Evolutionary conservation across 2,797 vertebrate genomes (phyloP).

Genomic region (Brotula barbata): DNA sequence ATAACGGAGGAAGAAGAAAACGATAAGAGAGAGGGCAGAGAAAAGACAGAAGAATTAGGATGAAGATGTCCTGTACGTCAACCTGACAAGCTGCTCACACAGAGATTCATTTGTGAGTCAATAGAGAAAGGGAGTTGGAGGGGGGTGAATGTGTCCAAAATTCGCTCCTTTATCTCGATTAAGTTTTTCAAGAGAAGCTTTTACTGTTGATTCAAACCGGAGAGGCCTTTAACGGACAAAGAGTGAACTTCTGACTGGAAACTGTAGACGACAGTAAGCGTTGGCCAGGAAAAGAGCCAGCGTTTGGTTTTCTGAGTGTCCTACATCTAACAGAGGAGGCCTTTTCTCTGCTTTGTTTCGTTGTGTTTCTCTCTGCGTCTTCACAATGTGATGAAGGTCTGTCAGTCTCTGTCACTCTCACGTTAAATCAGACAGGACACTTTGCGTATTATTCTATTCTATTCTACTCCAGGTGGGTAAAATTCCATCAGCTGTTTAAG

Average conservation of each 20-base stretch:
- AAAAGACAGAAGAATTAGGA: slow-evolving; percentile 50
- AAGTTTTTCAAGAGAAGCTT: slow-evolving; percentile 35
- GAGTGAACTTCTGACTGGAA: slow-evolving; percentile 66
- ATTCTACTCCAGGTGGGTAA: no score
- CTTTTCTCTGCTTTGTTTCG: slow-evolving; percentile 17
- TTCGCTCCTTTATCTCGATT: slow-evolving; percentile 49
- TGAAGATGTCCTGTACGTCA: slow-evolving; percentile 38
- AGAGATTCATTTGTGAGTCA: slow-evolving; percentile 48
- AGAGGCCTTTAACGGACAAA: slow-evolving; percentile 63
- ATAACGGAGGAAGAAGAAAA: slow-evolving; percentile 34
- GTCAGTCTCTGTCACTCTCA: slow-evolving; percentile 17
- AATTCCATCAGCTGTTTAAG: no score
- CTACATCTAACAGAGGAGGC: background rate
- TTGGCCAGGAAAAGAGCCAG: slow-evolving; percentile 43
- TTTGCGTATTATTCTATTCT: no score
- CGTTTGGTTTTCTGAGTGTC: slow-evolving; percentile 23
- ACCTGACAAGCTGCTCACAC: slow-evolving; percentile 42
- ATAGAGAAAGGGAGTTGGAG: slow-evolving; percentile 34
- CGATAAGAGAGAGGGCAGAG: slow-evolving; percentile 35
- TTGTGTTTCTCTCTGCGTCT: slow-evolving; percentile 4
- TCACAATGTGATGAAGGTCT: slow-evolving; percentile 7
- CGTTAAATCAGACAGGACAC: no score
- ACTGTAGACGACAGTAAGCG: slow-evolving; percentile 60
- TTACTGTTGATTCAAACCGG: slow-evolving; percentile 31
- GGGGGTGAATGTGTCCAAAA: slow-evolving; percentile 34